phyloP scores from a whole-genome alignment of 2,113 vertebrate genomes.

The Mixornis gularis region DNA sequence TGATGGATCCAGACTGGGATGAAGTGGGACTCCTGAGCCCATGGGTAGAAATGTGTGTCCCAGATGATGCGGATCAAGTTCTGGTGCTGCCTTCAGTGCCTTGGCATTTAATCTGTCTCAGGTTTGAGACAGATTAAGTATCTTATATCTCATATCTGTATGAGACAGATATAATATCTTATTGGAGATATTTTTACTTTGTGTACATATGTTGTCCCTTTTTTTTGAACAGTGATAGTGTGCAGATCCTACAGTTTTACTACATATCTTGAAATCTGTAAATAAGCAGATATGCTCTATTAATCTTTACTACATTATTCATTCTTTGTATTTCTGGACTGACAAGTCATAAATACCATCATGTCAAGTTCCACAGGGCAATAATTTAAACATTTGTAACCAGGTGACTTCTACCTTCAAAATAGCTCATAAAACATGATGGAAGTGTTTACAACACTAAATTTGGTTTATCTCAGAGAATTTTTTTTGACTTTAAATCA shows the following conservation, averaged over 20 bases:
- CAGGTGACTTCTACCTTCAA: background rate
- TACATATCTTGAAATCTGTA: background rate
- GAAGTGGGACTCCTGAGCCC: background rate
- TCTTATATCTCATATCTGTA: too few species aligned
- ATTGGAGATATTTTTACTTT: background rate
- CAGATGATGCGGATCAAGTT: background rate
- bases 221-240: background rate
- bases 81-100: background rate
- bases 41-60: rapidly evolving
- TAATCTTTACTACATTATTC: background rate
- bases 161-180: background rate
- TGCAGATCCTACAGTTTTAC: background rate
- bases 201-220: background rate
- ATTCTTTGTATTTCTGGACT: background rate
- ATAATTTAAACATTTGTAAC: background rate
- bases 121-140: background rate
- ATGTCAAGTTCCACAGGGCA: background rate
- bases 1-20: background rate
- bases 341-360: background rate
- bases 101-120: background rate
- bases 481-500: background rate
- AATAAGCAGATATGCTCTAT: background rate
- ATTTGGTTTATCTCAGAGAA: background rate
- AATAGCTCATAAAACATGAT: background rate
- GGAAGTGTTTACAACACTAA: background rate